Evolutionary conservation across 1,140 invertebrate genomes (phyloP).

Genomic region (Drosophila pectinifera): DNA sequence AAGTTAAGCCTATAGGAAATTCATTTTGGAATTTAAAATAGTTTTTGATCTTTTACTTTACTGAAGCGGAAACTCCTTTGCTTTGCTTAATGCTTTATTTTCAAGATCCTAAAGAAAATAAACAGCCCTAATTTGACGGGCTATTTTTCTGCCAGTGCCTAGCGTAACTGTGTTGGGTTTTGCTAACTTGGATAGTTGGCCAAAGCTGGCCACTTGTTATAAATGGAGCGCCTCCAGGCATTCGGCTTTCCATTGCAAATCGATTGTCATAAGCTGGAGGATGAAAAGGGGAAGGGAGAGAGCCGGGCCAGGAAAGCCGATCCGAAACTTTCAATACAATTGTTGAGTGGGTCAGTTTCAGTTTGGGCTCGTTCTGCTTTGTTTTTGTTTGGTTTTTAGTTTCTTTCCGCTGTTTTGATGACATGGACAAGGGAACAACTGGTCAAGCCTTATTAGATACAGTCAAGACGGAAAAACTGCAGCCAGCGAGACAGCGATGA

Average conservation of each 20-base stretch:
- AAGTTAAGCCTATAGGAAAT: too few species aligned
- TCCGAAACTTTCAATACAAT: conserved; percentile 50
- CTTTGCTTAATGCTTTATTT: too few species aligned
- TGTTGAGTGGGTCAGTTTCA: conserved; percentile 58
- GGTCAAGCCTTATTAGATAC: conserved; percentile 57
- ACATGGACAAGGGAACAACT: conserved; percentile 53
- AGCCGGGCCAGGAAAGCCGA: conserved; percentile 9
- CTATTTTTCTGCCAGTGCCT: conserved; percentile 8
- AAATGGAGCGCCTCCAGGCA: conserved; percentile 77
- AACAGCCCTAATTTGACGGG: too few species aligned
- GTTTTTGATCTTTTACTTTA: too few species aligned
- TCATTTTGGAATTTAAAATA: too few species aligned
- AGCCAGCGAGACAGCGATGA: conserved; percentile 31
- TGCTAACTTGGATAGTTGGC: conserved; percentile 33
- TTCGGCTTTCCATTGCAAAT: conserved; percentile 79
- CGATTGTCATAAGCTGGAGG: conserved; percentile 78
- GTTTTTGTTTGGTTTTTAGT: conserved; percentile 14
- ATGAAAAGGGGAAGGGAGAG: conserved; percentile 20
- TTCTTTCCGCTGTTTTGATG: conserved; percentile 27
- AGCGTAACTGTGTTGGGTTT: conserved; percentile 5
- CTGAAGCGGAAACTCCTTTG: too few species aligned
- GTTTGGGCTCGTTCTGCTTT: conserved; percentile 29
- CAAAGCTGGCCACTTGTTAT: conserved; percentile 72
- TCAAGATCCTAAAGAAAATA: too few species aligned
- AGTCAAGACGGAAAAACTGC: conserved; percentile 33